phyloP scores from a whole-genome alignment of 2,797 vertebrate genomes.

The Falco berigora region DNA sequence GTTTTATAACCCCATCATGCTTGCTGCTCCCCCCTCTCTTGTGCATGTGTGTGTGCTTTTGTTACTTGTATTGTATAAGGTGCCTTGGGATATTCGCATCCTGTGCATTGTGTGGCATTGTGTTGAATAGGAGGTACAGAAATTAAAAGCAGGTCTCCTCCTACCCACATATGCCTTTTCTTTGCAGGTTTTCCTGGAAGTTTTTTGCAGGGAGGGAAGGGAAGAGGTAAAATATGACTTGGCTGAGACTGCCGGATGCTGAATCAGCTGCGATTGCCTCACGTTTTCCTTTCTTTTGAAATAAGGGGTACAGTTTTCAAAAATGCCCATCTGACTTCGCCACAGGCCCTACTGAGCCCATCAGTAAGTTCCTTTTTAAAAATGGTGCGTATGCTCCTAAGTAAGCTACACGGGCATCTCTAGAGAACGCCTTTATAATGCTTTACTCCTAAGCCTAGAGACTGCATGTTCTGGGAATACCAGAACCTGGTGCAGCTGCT shows the following conservation, averaged over 20 bases:
- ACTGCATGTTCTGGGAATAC: not conserved
- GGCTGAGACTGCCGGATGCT: conserved; percentile 58
- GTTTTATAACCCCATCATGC: not conserved
- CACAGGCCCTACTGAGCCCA: not conserved
- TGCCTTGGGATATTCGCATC: conserved; percentile 70
- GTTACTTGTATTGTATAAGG: conserved; percentile 61
- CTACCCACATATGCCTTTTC: conserved; percentile 64
- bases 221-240: conserved; percentile 64
- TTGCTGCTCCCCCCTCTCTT: conserved; percentile 8
- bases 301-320: conserved; percentile 4
- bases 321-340: conserved; percentile 23
- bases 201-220: conserved; percentile 56
- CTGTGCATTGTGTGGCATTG: conserved; percentile 70
- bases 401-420: not conserved
- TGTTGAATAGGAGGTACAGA: conserved; percentile 65
- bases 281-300: conserved; percentile 63
- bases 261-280: conserved; percentile 62
- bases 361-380: not conserved
- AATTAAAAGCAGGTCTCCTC: conserved; percentile 59
- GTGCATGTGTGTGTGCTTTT: conserved; percentile 39
- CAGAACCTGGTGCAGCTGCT: not conserved
- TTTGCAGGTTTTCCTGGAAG: conserved; percentile 71
- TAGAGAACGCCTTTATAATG: not conserved
- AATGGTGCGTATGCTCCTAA: not conserved
- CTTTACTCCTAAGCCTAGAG: not conserved